Evolutionary conservation across 2,888 invertebrate genomes (phyloP), one percentile per base, ranked within the genome.

Genomic region (Dicycla oo): DNA sequence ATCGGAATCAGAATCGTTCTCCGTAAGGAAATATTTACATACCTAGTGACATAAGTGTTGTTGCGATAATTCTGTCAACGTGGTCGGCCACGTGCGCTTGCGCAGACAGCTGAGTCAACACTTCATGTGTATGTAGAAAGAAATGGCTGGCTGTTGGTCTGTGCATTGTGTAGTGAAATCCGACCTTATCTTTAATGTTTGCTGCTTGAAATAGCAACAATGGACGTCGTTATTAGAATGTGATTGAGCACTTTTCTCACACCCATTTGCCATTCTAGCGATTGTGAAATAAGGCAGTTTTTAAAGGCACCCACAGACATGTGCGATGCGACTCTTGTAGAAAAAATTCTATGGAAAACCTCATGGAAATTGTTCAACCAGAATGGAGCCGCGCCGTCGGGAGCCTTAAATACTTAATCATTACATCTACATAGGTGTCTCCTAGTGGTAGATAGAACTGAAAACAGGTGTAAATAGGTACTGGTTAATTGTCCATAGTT

Each of bases 21-120:
- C 75, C 75, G 49, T 84, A 73, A 74, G 72, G 57, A 83, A 86
- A 86, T 86, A 88, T 89, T 88, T 86, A 88, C 85, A 81, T 69
- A n/a, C n/a, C n/a, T n/a, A n/a, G n/a, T n/a, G n/a, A n/a, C n/a
- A 63, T 80, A 75, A 73, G 63, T 81, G 81, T 83, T 73, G 73
- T 81, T 80, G 78, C 83, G 82, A 78, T 82, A 80, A 85, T 77
- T 79, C 78, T 71, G 72, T 78, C 84, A 87, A 68, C 85, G 84
- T 86, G 81, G 63, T 71, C 43, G 47, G 80, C 89, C 94, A 92
- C 91, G 91, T 92, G 92, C 88, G 81, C 63, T 2, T 10, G 63
- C 73, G 75, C 54, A 65, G 62, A 60, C 91, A 88, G 90, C 91
- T 91, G 90, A 88, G 85, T 89, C 86, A 89, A 91, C 80, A 90